Evolutionary conservation across 2,113 vertebrate species (phyloP).

Genomic region (Cyprinodon brontotheroides): DNA sequence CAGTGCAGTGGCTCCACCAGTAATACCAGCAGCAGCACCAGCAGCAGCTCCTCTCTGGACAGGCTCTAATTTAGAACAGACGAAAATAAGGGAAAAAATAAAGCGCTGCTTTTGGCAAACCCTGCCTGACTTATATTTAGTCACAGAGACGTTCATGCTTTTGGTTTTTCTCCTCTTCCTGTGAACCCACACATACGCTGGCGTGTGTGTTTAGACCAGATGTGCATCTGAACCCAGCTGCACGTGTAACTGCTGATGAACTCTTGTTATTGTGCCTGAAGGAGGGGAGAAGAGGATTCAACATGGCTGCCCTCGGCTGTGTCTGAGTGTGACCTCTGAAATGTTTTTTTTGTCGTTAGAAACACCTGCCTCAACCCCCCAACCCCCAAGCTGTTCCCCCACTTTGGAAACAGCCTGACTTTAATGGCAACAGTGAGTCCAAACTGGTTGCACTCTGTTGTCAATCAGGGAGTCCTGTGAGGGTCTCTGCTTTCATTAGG

Average conservation of each 20-base stretch:
- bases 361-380: slow-evolving; percentile 26
- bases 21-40: slow-evolving; percentile 50
- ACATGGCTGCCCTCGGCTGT: slow-evolving; percentile 32
- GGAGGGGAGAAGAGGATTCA: slow-evolving; percentile 33
- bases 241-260: slow-evolving; percentile 63
- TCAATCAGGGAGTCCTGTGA: slow-evolving; percentile 23
- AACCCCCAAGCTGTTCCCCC: neutral
- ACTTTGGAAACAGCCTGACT: slow-evolving; percentile 23
- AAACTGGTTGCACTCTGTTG: slow-evolving; percentile 19
- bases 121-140: slow-evolving; percentile 80
- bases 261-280: slow-evolving; percentile 67
- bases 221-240: slow-evolving; percentile 72
- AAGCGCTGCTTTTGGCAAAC: slow-evolving; percentile 78
- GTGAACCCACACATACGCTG: slow-evolving; percentile 74
- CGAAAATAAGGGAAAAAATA: slow-evolving; percentile 47
- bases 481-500: slow-evolving; percentile 51
- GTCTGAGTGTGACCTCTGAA: slow-evolving; percentile 40
- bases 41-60: slow-evolving; percentile 57
- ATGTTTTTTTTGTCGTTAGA: slow-evolving; percentile 30
- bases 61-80: slow-evolving; percentile 78
- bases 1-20: slow-evolving; percentile 60
- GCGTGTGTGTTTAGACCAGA: slow-evolving; percentile 69
- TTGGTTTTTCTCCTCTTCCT: slow-evolving; percentile 77
- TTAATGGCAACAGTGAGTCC: slow-evolving; percentile 19
- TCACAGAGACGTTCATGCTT: slow-evolving; percentile 75